Evolutionary conservation across 2,888 invertebrate genomes (phyloP), one percentile per base, ranked within the genome.

Genomic region (Chloromyia formosa): DNA sequence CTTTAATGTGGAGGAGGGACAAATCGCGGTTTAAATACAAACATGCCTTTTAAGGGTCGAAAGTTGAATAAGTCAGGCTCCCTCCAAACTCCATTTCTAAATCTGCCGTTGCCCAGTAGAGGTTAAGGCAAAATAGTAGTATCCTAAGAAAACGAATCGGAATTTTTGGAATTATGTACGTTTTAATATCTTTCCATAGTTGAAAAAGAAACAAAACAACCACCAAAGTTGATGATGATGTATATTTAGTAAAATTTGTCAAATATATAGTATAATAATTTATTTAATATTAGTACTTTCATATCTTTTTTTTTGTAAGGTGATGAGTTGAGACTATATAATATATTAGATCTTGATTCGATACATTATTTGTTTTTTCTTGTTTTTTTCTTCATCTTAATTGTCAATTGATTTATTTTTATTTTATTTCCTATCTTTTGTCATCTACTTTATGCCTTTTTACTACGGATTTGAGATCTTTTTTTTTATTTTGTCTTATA

Each of bases 231-330:
- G 78, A 79, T 79, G 78, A 78, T 78, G 77, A 76, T 78, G 78
- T 79, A 79, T 77, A 78, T 79, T 79, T 79, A 79, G 76, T 79
- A 79, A 79, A 79, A 79, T 78, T 77, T 79, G 78, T 78, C 75
- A 79, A 79, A 78, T 78, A 76, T 75, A 74, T 71, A 71, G 56
- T 71, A 71, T 71, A 71, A 71, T 71, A 60, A 60, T 35, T 56
- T 58, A 71, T 56, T 35, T 71, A 66, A 66, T n/a, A 45, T 66
- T 66, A 45, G 66, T 49, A 66, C 66, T 66, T 66, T 18, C 66
- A 66, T 66, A 49, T 66, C 22, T 42, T 16, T 61, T 35, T n/a
- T 58, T 77, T 78, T 77, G 76, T 78, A 78, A 78, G 78, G 78
- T 78, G 78, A 78, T 78, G 77, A 78, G 77, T 78, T 23, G 20